Base-by-base conservation (phyloP, 1,140 invertebrate species). In the Melanaphis sacchari region DNA sequence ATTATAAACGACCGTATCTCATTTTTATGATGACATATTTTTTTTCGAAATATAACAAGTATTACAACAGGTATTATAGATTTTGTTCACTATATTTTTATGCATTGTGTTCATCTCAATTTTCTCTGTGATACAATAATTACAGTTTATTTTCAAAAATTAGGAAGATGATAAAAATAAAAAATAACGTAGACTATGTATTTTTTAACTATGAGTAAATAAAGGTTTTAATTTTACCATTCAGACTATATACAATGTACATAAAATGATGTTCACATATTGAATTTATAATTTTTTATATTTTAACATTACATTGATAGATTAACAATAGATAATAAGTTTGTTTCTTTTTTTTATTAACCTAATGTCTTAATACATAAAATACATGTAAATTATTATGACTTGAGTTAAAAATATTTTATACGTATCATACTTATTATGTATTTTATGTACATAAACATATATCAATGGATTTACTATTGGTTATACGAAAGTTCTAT, bases 151-250 rank as follows among this genome's bases (percentile, higher is more conserved):
- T 66, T n/a, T 0, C 31, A n/a, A 66, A n/a, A 15, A 66, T 66
- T n/a, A 15, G 4, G 31, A 66, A 0, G 5, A 15, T 0, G 9
- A 59, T 4, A n/a, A n/a, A 59, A 11, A 5, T 4, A 0, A 66
- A 66, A 31, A 31, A 66, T n/a, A n/a, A 66, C 4, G 11, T 11
- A 66, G 11, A n/a, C 59, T n/a, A 66, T 15, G 0, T 3, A n/a
- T n/a, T 66, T 66, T 66, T 66, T 66, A 66, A 66, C n/a, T 3
- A 15, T n/a, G n/a, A 31, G 15, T 3, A 66, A 66, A 66, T 4
- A 24, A 52, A 52, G 24, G 7, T 31, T 59, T 59, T 31, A 59
- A 59, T 59, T 59, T 59, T 11, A 59, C 54, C 31, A 59, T 31
- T 59, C 9, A 59, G 11, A 31, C 26, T 4, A n/a, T 4, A n/a